Conservation (phyloP, 2,797 vertebrate species). For the Peromyscus aztecus region DNA sequence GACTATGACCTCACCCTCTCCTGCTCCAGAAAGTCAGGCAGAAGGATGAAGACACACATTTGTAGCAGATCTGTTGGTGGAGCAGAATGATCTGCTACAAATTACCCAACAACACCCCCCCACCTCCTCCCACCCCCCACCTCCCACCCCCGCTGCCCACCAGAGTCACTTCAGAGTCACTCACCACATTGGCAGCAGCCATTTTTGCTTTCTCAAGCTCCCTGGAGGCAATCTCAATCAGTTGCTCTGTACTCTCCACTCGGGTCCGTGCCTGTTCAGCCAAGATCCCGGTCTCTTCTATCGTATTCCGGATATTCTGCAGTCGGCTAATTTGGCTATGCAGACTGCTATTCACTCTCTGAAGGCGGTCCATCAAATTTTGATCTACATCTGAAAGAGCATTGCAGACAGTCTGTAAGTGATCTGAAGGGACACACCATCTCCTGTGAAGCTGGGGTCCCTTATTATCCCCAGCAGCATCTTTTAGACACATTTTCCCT, state of each 20-base stretch:
- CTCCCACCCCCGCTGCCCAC: accelerated
- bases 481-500: background rate
- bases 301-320: constrained; percentile 94
- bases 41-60: background rate
- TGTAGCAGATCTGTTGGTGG: background rate
- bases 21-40: background rate
- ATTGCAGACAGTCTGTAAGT: background rate
- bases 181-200: constrained; percentile 94
- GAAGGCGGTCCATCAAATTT: constrained; percentile 94
- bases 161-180: constrained; percentile 65
- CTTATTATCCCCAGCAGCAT: background rate
- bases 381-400: constrained; percentile 92
- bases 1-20: background rate
- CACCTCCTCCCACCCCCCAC: background rate
- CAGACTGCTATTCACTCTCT: constrained; percentile 93
- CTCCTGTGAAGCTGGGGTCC: background rate
- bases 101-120: background rate
- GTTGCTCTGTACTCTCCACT: constrained; percentile 91
- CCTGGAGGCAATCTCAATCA: constrained; percentile 93
- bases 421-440: background rate
- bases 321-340: constrained; percentile 94
- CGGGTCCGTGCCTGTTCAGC: constrained; percentile 92
- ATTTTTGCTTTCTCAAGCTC: constrained; percentile 95
- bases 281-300: constrained; percentile 91
- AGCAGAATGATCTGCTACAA: background rate